Conservation (phyloP, 2,888 invertebrate genomes). For the Eurois occulta region DNA sequence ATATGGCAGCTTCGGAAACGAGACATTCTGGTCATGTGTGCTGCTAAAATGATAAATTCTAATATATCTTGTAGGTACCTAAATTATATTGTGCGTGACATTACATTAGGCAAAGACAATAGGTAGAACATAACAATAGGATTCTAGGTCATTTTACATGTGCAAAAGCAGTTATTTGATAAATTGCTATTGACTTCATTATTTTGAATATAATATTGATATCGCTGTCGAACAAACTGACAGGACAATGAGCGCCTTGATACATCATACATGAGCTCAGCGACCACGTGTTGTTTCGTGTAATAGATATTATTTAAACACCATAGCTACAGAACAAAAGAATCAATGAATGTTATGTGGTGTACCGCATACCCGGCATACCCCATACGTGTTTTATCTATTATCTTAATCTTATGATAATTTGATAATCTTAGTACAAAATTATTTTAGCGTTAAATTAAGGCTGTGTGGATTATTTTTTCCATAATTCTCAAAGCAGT, state of each 20-base stretch:
- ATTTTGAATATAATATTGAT: slow-evolving; percentile 72
- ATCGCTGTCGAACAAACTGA: slow-evolving; percentile 71
- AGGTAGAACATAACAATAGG: slow-evolving; percentile 48
- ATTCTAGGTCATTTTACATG: slow-evolving; percentile 53
- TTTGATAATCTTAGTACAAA: slow-evolving; percentile 12
- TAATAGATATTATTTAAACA: slow-evolving; percentile 67
- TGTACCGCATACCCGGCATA: slow-evolving; percentile 37
- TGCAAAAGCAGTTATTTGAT: slow-evolving; percentile 64
- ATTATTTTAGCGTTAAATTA: background rate
- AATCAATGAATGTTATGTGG: slow-evolving; percentile 48
- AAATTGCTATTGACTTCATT: slow-evolving; percentile 64
- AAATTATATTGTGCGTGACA: slow-evolving; percentile 53
- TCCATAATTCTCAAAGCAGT: background rate
- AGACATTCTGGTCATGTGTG: slow-evolving; percentile 1
- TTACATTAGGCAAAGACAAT: slow-evolving; percentile 57
- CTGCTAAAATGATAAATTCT: slow-evolving; percentile 34
- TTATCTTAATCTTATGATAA: slow-evolving; percentile 35
- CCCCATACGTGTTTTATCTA: slow-evolving; percentile 19
- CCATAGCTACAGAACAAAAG: slow-evolving; percentile 56
- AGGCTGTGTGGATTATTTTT: background rate
- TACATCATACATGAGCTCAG: slow-evolving; percentile 68
- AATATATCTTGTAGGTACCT: slow-evolving; percentile 33
- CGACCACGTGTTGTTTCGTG: slow-evolving; percentile 69
- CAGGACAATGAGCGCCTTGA: slow-evolving; percentile 75
- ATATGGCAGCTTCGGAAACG: slow-evolving; percentile 4